Percentiles rank a stretch among this genome's conserved stretches.
These are phyloP conservation scores for Noctilio leporinus DNA, from an alignment of 2,113 vertebrate species.

Conservation along the genomic window DNA sequence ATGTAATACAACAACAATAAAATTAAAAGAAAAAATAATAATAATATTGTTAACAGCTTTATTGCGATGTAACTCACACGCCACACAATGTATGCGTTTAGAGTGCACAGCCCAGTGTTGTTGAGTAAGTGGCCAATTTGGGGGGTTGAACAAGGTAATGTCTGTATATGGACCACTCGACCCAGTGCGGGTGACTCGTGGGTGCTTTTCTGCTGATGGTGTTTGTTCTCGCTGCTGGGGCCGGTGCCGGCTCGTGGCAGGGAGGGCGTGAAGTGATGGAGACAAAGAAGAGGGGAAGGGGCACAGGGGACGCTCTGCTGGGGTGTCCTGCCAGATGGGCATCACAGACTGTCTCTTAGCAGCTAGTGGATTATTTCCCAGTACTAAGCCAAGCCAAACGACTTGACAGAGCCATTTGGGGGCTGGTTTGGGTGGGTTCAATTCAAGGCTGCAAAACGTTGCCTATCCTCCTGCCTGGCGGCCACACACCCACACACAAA, in stretches of 20 bases:
- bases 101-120: accelerated
- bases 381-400: not conserved
- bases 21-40: too few species aligned
- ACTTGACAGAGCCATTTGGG: not conserved
- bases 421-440: not conserved
- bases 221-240: not conserved
- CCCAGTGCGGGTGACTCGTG: accelerated
- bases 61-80: not conserved
- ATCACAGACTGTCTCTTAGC: not conserved
- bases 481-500: not conserved
- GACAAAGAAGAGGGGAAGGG: not conserved
- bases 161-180: accelerated
- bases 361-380: not conserved
- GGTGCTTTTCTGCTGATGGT: not conserved
- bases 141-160: not conserved
- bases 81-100: too few species aligned
- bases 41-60: not conserved
- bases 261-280: too few species aligned
- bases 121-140: too few species aligned
- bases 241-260: too few species aligned
- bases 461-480: not conserved
- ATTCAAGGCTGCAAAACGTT: not conserved
- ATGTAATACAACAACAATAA: too few species aligned
- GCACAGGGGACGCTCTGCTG: not conserved
- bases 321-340: not conserved